Evolutionary conservation across 2,113 vertebrate species (phyloP).

Genomic region (Brachyistius frenatus): DNA sequence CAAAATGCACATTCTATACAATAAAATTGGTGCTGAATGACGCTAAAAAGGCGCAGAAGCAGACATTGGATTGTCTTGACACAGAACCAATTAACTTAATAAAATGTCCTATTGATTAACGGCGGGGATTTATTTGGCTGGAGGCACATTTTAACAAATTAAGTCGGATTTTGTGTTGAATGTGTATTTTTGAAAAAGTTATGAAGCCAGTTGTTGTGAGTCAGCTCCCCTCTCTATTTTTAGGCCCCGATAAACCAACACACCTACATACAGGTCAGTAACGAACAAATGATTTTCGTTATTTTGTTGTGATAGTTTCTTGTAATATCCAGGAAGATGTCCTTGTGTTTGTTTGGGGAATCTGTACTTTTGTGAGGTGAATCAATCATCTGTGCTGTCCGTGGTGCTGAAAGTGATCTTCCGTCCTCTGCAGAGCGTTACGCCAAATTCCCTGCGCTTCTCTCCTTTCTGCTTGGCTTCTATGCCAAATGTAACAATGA

Average conservation of each 20-base stretch:
- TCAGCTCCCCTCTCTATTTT: not conserved
- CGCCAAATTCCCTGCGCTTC: not conserved
- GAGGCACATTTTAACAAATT: constrained; percentile 24
- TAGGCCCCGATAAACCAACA: not conserved
- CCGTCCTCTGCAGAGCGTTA: constrained; percentile 7
- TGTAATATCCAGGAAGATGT: not conserved
- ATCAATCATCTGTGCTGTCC: constrained; percentile 65
- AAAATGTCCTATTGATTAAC: constrained; percentile 47
- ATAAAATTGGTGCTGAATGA: constrained; percentile 32
- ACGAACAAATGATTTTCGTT: not conserved
- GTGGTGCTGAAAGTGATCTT: constrained; percentile 66
- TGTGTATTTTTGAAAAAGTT: constrained; percentile 29
- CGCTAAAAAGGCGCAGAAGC: constrained; percentile 2
- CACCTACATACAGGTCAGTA: not conserved
- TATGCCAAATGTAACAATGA: not conserved
- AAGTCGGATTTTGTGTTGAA: constrained; percentile 22
- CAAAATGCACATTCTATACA: no score
- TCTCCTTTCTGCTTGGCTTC: not conserved
- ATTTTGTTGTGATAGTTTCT: not conserved
- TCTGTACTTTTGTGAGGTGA: constrained; percentile 11
- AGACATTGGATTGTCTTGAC: constrained; percentile 12
- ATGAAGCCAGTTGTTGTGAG: constrained; percentile 6
- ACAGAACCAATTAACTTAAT: constrained; percentile 57
- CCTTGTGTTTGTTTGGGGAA: not conserved
- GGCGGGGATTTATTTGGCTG: constrained; percentile 16